Evolutionary conservation across 2,888 invertebrate species (phyloP).

Genomic region (Luperina testacea): DNA sequence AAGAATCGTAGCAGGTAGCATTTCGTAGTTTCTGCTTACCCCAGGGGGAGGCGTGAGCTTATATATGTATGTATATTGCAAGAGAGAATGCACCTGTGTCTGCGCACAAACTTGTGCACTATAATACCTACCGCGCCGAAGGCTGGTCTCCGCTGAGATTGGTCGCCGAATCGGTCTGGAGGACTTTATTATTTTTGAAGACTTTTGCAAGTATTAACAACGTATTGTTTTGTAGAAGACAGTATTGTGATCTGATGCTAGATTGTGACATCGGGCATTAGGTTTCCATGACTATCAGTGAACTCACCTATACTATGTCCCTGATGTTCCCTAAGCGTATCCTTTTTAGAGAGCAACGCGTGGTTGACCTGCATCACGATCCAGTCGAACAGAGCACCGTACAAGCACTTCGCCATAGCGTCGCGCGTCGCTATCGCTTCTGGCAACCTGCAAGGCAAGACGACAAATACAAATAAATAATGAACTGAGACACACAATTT

Average conservation of each 20-base stretch:
- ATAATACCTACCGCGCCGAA: no score
- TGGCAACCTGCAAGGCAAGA: constrained; percentile 86
- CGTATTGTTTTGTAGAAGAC: no score
- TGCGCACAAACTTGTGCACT: no score
- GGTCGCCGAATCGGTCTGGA: no score
- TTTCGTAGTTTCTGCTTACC: no score
- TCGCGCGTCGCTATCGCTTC: constrained; percentile 97
- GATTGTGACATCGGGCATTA: not conserved
- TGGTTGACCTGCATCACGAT: constrained; percentile 99
- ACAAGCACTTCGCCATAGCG: constrained; percentile 99
- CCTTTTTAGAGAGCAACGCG: constrained; percentile 97
- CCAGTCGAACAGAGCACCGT: constrained; percentile 99
- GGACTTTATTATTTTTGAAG: not conserved
- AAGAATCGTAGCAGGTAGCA: no score
- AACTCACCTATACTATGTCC: constrained; percentile 95
- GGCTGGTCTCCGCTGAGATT: no score
- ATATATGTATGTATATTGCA: not conserved
- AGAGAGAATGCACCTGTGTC: no score
- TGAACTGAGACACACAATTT: not conserved
- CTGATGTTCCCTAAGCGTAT: constrained; percentile 95
- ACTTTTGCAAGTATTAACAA: not conserved
- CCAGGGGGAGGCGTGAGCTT: no score
- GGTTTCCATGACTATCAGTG: not conserved
- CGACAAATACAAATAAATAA: not conserved
- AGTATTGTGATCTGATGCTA: not conserved